Base-by-base conservation (phyloP, 1,140 invertebrate species). In the Forficula auricularia region DNA sequence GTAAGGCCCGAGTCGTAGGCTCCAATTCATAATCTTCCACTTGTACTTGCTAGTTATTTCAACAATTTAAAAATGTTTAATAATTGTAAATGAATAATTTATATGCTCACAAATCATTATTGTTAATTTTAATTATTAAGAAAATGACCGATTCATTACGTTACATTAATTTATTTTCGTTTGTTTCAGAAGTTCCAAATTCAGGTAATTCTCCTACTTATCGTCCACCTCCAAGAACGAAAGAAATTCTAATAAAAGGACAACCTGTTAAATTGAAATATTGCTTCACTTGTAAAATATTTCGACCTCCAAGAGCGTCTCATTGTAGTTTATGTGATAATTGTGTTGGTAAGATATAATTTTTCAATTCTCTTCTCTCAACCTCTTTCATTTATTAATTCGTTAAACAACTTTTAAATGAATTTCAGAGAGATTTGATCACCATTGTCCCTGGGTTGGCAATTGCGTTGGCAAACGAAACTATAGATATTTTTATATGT, bases 291-390 rank as follows among this genome's bases (percentile, higher is more conserved):
- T 98, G 94, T 69, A 96, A 96, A 71, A 91, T 98, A 71, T 98
- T 97, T 67, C 71, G 94, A 54, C 92, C 92, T 41, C 94, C 94
- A n/a, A 73, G 94, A 65, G 90, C 92, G 48, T 95, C 89, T 42
- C 95, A 98, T 65, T 98, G 94, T 68, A 94, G 88, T 62, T 73
- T 98, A 48, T 98, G 95, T 73, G 92, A 98, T 69, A 98, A 98
- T 69, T 98, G 95, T 74, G 91, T 98, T 50, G 90, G 81, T 81
- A 65, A 66, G 75, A 68, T 40, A 36, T 20, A 38, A 18, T 41
- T 35, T 19, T 19, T 13, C 27, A 10, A 13, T n/a, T 14, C 31
- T 41, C 3, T 31, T 14, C 63, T 70, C 77, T 53, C 81, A 81
- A 59, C 78, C 82, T 65, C 15, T 38, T 3, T 38, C 33, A 22